Conservation (phyloP, 2,888 invertebrate genomes). For the Epistrophe grossulariae region DNA sequence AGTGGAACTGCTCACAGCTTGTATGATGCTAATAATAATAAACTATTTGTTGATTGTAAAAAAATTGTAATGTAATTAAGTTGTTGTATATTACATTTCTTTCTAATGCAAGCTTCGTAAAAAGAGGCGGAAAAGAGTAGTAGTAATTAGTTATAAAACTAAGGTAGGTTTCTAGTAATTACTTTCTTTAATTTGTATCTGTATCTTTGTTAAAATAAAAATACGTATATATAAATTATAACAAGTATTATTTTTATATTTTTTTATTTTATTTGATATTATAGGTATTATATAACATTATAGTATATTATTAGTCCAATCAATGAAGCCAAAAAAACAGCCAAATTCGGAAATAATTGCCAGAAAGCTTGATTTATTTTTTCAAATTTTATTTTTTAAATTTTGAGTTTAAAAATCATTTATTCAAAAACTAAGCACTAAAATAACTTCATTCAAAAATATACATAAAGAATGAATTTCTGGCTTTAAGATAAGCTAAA, state of each 20-base stretch:
- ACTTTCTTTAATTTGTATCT: not conserved
- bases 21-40: constrained; percentile 6
- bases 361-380: too few species aligned
- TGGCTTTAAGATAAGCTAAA: too few species aligned
- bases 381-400: too few species aligned
- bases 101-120: constrained; percentile 82
- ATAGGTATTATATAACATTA: too few species aligned
- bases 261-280: too few species aligned
- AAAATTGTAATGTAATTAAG: constrained; percentile 38
- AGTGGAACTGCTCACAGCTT: constrained; percentile 46
- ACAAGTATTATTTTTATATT: not conserved
- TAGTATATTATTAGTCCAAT: too few species aligned
- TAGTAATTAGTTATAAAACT: constrained; percentile 83
- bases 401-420: too few species aligned
- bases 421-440: too few species aligned
- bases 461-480: too few species aligned
- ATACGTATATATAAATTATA: not conserved
- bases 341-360: too few species aligned
- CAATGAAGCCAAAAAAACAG: too few species aligned
- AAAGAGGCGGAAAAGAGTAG: constrained; percentile 84
- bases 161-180: constrained; percentile 80
- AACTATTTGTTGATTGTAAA: constrained; percentile 15
- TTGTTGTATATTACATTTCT: constrained; percentile 65
- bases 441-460: too few species aligned
- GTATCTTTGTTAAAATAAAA: not conserved